Evolutionary conservation across 1,140 invertebrate genomes (phyloP).

Genomic region (Pseudomyrmex gracilis): DNA sequence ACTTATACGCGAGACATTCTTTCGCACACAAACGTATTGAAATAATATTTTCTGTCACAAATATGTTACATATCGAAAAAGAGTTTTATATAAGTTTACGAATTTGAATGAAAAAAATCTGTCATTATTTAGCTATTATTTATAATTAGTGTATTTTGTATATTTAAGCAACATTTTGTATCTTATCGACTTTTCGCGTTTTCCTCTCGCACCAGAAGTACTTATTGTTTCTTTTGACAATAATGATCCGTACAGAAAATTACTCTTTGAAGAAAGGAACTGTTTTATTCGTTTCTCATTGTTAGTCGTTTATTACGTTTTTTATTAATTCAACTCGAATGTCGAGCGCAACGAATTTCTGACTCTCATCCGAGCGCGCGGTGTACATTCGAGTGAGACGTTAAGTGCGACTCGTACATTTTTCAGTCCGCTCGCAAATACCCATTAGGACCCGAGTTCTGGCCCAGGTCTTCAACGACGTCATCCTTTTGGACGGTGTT

Average conservation of each 20-base stretch:
- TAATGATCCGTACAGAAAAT: not conserved
- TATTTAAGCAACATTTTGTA: not conserved
- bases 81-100: not conserved
- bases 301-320: not conserved
- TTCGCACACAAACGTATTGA: not conserved
- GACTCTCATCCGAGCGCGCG: not conserved
- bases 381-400: constrained; percentile 38
- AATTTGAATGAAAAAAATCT: too few species aligned
- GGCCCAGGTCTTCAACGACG: not conserved
- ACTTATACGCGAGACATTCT: not conserved
- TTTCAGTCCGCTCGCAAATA: constrained; percentile 60
- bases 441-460: constrained; percentile 41
- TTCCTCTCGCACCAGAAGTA: too few species aligned
- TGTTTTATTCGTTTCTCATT: too few species aligned
- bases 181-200: not conserved
- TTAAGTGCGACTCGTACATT: constrained; percentile 56
- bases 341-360: not conserved
- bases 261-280: not conserved
- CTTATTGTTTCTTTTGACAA: too few species aligned
- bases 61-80: not conserved
- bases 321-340: not conserved
- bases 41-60: not conserved
- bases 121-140: too few species aligned
- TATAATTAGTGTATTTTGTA: not conserved
- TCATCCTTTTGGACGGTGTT: constrained; percentile 67